phyloP scores from a whole-genome alignment of 2,113 vertebrate genomes.

The Hypocryptadius cinnamomeus region DNA sequence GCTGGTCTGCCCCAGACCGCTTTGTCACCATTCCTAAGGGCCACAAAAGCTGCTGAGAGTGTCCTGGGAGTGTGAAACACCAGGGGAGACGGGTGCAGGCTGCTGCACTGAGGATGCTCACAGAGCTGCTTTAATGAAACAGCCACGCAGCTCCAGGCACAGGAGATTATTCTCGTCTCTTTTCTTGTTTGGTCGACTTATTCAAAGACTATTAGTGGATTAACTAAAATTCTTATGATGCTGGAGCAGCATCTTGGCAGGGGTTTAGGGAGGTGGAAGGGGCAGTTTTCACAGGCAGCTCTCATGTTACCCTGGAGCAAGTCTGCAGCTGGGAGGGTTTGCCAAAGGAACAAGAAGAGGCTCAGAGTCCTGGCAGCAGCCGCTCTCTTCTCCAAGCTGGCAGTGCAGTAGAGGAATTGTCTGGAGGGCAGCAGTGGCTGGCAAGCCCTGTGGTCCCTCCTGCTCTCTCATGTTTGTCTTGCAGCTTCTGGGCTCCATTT shows the following conservation, averaged over 20 bases:
- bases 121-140: neutral
- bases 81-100: neutral
- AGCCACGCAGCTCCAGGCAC: neutral
- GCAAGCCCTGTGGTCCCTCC: neutral
- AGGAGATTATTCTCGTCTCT: neutral
- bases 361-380: neutral
- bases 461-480: neutral
- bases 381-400: neutral
- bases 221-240: neutral
- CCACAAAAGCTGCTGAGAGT: neutral
- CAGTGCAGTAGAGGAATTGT: neutral
- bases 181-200: neutral
- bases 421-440: neutral
- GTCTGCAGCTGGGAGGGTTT: neutral
- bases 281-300: neutral
- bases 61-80: neutral
- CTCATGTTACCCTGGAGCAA: neutral
- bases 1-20: neutral
- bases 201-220: conserved; percentile 24
- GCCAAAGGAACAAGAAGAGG: neutral
- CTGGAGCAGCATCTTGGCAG: neutral
- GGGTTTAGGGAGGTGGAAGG: neutral
- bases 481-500: neutral
- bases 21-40: neutral
- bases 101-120: neutral